phyloP scores from a whole-genome alignment of 2,113 vertebrate genomes.

The Psittacus erithacus region DNA sequence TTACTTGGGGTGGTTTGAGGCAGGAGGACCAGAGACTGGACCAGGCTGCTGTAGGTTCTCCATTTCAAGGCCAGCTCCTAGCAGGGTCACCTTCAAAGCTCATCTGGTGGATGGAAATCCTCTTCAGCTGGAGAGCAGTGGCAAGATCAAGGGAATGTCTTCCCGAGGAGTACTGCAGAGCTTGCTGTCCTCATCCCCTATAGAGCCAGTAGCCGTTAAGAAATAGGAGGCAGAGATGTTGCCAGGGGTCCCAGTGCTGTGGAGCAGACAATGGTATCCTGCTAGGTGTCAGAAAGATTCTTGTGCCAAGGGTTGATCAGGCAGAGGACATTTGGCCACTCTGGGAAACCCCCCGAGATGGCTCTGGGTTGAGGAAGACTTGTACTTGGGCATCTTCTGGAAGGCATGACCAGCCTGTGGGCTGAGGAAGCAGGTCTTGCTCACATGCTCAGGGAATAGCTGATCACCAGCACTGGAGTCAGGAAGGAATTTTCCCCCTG shows the following conservation, averaged over 20 bases:
- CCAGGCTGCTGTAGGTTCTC: neutral
- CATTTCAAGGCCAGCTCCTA: neutral
- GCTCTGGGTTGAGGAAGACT: neutral
- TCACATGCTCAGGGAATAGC: neutral
- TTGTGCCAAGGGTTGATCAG: neutral
- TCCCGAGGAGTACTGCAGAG: neutral
- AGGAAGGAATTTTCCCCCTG: neutral
- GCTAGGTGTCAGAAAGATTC: neutral
- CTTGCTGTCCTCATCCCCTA: rapidly evolving
- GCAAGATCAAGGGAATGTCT: neutral
- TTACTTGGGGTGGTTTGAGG: neutral
- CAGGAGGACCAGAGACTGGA: neutral
- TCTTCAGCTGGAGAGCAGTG: neutral
- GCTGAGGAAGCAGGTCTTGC: neutral
- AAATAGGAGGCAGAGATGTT: neutral
- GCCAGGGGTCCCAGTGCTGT: no score
- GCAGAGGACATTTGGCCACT: neutral
- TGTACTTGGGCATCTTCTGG: neutral
- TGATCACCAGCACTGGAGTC: neutral
- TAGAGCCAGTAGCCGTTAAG: neutral
- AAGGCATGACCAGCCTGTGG: neutral
- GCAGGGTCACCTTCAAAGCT: neutral
- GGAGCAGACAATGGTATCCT: neutral
- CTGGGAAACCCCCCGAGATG: neutral
- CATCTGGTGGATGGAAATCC: neutral